A percentile compares a stretch with the other conserved stretches of the same genome.
Conservation (phyloP, 2,888 invertebrate species). For the Fragum whitleyi region DNA sequence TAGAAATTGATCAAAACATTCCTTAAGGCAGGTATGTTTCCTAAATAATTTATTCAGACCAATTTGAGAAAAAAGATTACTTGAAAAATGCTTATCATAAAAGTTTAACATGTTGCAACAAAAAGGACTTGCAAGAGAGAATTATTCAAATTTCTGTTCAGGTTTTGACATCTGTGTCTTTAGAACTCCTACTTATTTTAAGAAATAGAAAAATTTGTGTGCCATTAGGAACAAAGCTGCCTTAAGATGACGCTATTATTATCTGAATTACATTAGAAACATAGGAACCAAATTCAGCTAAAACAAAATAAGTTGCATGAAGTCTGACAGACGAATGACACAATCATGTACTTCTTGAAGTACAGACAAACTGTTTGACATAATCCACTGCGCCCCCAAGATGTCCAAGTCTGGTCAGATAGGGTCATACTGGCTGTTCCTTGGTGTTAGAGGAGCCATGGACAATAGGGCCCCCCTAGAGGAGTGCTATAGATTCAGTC, state of each 20-base stretch:
- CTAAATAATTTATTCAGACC: too few relatives aligned
- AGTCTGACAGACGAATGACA: not conserved
- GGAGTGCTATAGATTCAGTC: constrained; percentile 22
- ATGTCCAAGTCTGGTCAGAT: constrained; percentile 17
- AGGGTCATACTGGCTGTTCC: constrained; percentile 40
- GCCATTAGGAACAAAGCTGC: constrained; percentile 21
- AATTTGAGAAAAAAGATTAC: too few relatives aligned
- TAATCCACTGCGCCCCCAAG: constrained; percentile 4
- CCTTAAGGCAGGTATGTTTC: constrained; percentile 21
- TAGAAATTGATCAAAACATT: not conserved
- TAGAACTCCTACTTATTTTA: too few relatives aligned
- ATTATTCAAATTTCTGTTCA: too few relatives aligned
- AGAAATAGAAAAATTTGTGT: too few relatives aligned
- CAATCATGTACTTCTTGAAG: constrained; percentile 6
- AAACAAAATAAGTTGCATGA: not conserved
- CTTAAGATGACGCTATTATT: constrained; percentile 7
- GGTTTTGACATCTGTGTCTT: too few relatives aligned
- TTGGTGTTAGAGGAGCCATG: constrained; percentile 29
- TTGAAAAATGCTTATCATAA: too few relatives aligned
- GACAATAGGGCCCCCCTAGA: constrained; percentile 18
- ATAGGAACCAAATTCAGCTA: not conserved
- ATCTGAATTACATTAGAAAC: not conserved
- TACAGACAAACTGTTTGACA: constrained; percentile 23
- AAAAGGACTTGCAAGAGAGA: too few relatives aligned
- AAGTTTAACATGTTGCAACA: too few relatives aligned